Conservation (phyloP, 2,797 vertebrate genomes). For the Lepidocolaptes lacrymiger region DNA sequence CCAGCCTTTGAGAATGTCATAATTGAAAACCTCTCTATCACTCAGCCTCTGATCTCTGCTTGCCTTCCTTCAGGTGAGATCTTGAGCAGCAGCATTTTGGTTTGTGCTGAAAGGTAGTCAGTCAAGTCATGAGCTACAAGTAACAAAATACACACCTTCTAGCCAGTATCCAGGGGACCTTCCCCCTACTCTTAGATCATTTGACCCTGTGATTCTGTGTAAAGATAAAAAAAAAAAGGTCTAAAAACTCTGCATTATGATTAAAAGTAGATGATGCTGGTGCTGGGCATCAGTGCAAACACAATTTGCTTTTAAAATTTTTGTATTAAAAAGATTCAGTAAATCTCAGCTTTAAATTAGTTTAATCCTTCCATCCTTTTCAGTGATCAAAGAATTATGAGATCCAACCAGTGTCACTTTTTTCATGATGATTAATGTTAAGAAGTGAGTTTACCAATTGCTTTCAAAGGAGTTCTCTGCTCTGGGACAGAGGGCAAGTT, state of each 20-base stretch:
- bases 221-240: not conserved
- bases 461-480: not conserved
- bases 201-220: not conserved
- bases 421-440: not conserved
- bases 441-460: not conserved
- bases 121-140: not conserved
- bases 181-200: not conserved
- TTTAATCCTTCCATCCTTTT: not conserved
- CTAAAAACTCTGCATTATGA: not conserved
- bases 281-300: not conserved
- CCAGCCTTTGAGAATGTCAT: not conserved
- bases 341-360: not conserved
- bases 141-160: not conserved
- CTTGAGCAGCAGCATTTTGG: not conserved
- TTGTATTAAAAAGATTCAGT: not conserved
- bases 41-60: not conserved
- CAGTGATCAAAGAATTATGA: not conserved
- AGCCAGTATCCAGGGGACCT: not conserved
- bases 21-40: not conserved
- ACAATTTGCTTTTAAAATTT: not conserved
- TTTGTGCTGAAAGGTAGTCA: not conserved
- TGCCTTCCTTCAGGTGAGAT: not conserved
- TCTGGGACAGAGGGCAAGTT: not conserved
- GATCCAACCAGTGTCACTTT: not conserved
- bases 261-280: not conserved